These are phyloP conservation scores for Sturnira hondurensis DNA, from an alignment of 2,113 vertebrate genomes.

Conservation along the genomic window DNA sequence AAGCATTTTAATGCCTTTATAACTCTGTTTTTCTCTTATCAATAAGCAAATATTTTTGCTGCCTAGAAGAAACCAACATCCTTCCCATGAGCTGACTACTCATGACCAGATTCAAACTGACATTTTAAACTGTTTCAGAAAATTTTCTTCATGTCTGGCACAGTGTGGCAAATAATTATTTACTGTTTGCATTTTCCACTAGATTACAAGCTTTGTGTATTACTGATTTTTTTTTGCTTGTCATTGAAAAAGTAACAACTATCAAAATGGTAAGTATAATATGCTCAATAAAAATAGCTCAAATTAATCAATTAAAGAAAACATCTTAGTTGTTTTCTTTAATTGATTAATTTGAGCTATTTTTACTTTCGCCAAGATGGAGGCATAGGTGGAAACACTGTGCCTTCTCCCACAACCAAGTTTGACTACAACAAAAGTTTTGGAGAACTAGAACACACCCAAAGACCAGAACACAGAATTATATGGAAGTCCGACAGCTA, in stretches of 20 bases:
- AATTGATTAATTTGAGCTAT: too few species aligned
- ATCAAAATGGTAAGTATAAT: neutral
- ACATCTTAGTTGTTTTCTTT: too few species aligned
- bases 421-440: too few species aligned
- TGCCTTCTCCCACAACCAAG: too few species aligned
- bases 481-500: too few species aligned
- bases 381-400: too few species aligned
- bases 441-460: too few species aligned
- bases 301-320: neutral
- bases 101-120: slow-evolving; percentile 2
- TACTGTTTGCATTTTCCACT: neutral
- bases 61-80: neutral
- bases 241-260: neutral
- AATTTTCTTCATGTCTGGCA: neutral
- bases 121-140: neutral
- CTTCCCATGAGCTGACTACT: neutral
- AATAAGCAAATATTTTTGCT: slow-evolving; percentile 37
- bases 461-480: too few species aligned
- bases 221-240: neutral
- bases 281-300: neutral
- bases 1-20: neutral
- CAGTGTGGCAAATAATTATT: neutral
- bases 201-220: neutral
- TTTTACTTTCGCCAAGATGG: too few species aligned
- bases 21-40: neutral